Evolutionary conservation across 2,888 invertebrate species (phyloP).

Genomic region (Aethes cnicana): DNA sequence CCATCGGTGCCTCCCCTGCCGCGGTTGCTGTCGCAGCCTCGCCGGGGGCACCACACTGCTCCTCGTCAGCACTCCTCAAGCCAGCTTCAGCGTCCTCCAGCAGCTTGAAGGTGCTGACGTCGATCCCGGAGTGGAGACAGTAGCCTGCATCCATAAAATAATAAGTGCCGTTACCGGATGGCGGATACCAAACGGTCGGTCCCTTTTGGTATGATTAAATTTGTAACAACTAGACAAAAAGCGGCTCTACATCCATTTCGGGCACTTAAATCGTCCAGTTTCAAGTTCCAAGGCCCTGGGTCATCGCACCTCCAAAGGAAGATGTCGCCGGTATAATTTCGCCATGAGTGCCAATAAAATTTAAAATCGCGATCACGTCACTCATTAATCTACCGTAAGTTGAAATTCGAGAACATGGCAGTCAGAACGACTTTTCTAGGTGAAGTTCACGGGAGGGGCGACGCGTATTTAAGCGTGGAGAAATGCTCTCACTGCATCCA

Average conservation of each 20-base stretch:
- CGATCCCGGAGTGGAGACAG: too few relatives aligned
- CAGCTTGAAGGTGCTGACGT: too few relatives aligned
- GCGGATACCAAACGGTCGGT: too few relatives aligned
- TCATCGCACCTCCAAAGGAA: constrained; percentile 29
- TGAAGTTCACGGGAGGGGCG: constrained; percentile 70
- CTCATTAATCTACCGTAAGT: constrained; percentile 68
- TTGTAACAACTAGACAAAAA: too few relatives aligned
- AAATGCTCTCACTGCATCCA: constrained; percentile 79
- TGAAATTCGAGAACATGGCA: constrained; percentile 65
- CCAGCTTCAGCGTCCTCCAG: too few relatives aligned
- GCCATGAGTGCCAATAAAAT: constrained; percentile 24
- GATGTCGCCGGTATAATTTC: too few relatives aligned
- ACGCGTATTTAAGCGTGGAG: constrained; percentile 71
- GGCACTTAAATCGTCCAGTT: not conserved
- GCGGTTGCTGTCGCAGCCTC: too few relatives aligned
- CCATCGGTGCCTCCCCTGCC: too few relatives aligned
- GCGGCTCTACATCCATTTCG: too few relatives aligned
- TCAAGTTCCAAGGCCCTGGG: not conserved
- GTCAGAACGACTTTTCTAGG: constrained; percentile 60
- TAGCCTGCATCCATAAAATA: not conserved
- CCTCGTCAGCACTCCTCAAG: too few relatives aligned
- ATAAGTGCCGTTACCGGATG: not conserved
- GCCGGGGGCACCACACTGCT: too few relatives aligned
- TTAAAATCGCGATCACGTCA: constrained; percentile 34
- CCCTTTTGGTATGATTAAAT: too few relatives aligned